Evolutionary conservation across 2,797 vertebrate species (phyloP), one percentile per base, ranked within the genome.

Genomic region (Poeciliopsis gracilis): DNA sequence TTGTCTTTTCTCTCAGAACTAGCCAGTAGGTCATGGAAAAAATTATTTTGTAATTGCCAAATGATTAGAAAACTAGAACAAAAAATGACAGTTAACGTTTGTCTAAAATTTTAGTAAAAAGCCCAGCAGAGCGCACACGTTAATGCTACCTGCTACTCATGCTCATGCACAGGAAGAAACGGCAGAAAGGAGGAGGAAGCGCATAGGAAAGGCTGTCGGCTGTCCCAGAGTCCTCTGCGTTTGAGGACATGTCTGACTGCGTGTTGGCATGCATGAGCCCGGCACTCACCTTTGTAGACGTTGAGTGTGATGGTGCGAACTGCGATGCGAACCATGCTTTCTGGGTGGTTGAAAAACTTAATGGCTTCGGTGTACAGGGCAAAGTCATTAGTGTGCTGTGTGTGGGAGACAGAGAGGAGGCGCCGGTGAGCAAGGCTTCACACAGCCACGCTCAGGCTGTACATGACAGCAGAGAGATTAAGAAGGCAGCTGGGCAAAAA

Each of bases 281-380:
- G 33, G 8, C 77, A 89, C 97, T 94, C 95, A 99, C 98, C 98
- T 98, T 99, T 99, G 91, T 99, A 99, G 88, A 99, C 98, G 70
- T 99, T 99, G 91, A 99, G 96, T 23, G 98, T 99, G 95, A 99
- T 99, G 85, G 98, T 99, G 91, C 98, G 96, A 88, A 99, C 98
- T 66, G 98, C 98, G 87, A 99, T 99, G 93, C 98, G 96, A 92
- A 99, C 98, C 98, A 99, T 99, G 95, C 98, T 99, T 93, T 99
- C 98, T 2, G 98, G 97, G 90, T 99, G 98, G 95, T 99, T 99
- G 96, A 99, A 99, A 96, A 99, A 99, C 89, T 99, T 99, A 94
- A 99, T 99, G 93, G 98, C 98, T 96, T 99, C 98, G 79, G 98
- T 99, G 95, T 99, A 99, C 91, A 99, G 96, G 95, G 98, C 98